Conservation (phyloP, 2,113 vertebrate genomes). For the Centropristis striata region DNA sequence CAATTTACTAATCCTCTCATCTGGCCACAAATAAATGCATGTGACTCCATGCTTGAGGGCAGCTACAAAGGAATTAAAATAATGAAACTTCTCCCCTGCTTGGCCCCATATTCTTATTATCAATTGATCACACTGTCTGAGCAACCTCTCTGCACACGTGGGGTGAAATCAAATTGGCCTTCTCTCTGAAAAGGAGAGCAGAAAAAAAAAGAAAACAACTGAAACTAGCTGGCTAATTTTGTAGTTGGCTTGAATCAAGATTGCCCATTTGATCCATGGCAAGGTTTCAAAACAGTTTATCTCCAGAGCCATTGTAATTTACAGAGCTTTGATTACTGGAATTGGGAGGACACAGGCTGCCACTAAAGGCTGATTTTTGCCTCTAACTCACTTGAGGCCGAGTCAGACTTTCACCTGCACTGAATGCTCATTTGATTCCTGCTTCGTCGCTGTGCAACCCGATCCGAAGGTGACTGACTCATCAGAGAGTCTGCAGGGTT, state of each 20-base stretch:
- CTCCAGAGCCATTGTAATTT: conserved; percentile 57
- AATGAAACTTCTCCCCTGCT: conserved; percentile 60
- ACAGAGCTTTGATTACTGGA: conserved; percentile 64
- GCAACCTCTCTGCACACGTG: conserved; percentile 32
- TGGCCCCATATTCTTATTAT: conserved; percentile 53
- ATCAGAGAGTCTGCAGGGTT: conserved; percentile 11
- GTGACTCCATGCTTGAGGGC: conserved; percentile 57
- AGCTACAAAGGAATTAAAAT: conserved; percentile 61
- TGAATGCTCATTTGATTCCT: conserved; percentile 28
- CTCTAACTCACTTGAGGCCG: conserved; percentile 23
- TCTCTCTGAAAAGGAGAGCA: conserved; percentile 19
- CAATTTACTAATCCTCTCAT: conserved; percentile 61
- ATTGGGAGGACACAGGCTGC: conserved; percentile 47
- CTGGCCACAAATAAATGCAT: conserved; percentile 50
- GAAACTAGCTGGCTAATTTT: conserved; percentile 56
- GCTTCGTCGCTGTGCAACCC: not conserved
- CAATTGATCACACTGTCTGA: conserved; percentile 59
- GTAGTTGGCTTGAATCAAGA: conserved; percentile 60
- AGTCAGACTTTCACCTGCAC: conserved; percentile 41
- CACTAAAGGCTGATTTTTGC: conserved; percentile 44
- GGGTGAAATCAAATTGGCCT: conserved; percentile 51
- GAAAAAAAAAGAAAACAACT: not conserved
- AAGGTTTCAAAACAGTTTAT: conserved; percentile 61
- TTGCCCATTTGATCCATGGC: conserved; percentile 70
- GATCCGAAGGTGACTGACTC: conserved; percentile 36